Evolutionary conservation across 2,888 invertebrate genomes (phyloP).

Genomic region (Diarsia mendica): DNA sequence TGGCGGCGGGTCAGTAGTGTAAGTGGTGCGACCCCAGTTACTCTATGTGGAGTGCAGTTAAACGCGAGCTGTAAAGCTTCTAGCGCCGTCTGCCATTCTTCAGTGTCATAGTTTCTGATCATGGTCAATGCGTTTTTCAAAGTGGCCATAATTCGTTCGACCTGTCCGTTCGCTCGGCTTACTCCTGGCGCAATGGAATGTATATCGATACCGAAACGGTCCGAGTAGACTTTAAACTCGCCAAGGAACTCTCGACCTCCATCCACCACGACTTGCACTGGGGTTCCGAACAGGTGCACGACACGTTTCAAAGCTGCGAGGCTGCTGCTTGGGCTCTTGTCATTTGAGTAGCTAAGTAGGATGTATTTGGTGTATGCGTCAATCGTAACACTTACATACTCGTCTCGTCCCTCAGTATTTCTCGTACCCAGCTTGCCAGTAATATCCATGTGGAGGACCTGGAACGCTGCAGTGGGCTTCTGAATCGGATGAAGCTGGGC

Average conservation of each 20-base stretch:
- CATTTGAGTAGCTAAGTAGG: conserved; percentile 35
- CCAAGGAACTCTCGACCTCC: conserved; percentile 55
- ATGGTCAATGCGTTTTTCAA: no score
- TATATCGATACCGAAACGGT: conserved; percentile 39
- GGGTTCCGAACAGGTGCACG: conserved; percentile 52
- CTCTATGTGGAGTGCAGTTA: no score
- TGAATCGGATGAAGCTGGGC: conserved; percentile 36
- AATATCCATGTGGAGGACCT: conserved; percentile 58
- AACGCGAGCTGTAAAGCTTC: no score
- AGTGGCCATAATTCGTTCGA: no score
- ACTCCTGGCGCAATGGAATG: conserved; percentile 53
- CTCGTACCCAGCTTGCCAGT: conserved; percentile 56
- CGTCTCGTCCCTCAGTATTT: conserved; percentile 17
- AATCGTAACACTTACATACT: conserved; percentile 55
- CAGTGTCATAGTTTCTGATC: no score
- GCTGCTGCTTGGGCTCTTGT: conserved; percentile 16
- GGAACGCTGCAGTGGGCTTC: conserved; percentile 54
- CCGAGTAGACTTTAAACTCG: conserved; percentile 45
- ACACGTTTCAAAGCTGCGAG: conserved; percentile 46
- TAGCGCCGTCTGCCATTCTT: no score
- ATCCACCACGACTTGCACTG: conserved; percentile 46
- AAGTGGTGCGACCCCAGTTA: no score
- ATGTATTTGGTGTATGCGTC: conserved; percentile 57
- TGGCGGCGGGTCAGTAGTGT: no score
- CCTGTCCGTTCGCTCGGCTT: conserved; percentile 58